Base-by-base conservation (phyloP, 2,113 vertebrate genomes). In the Etheostoma cragini region DNA sequence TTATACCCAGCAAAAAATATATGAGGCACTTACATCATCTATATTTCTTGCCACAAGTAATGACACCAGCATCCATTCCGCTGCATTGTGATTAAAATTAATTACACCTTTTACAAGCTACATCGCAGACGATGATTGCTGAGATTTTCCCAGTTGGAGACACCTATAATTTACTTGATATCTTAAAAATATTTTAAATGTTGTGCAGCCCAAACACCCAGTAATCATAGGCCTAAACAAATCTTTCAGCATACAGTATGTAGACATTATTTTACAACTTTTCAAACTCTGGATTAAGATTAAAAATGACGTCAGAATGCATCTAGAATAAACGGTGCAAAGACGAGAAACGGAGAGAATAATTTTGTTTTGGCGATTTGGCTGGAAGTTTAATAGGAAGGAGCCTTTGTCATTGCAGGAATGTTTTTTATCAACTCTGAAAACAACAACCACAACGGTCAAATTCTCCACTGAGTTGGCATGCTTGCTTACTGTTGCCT, bases 361-460 rank as follows among this genome's bases (percentile, higher is more conserved):
- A 1, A 1, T 53, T 52, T 33, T 15, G 24, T 60, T 62, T 52
- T 76, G 53, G 19, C 26, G 47, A 21, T 72, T 33, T 56, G 24
- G 64, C 68, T 35, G 38, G 38, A 10, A 15, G 10, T 71, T 69
- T 52, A 79, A 58, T 33, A 56, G 46, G 15, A 38, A 65, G 13
- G 16, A 74, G 21, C 50, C 11, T 19, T 47, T 67, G 33, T 63
- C 35, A 19, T 54, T 33, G 10, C 49, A 46, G 14, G 65, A 35
- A 12, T 47, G 66, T 58, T 76, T 81, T 62, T 68, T 75, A 47
- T 56, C 62, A 24, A 14, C 46, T 66, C n/a, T 72, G 42, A 76
- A 81, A 84, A 76, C 76, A 78, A 79, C 64, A 33, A 62, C n/a
- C n/a, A 35, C 6, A 57, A 12, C 19, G 54, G 35, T 75, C 33